These are phyloP conservation scores for Maniola hyperantus DNA, from an alignment of 2,888 invertebrate genomes.

Conservation along the genomic window DNA sequence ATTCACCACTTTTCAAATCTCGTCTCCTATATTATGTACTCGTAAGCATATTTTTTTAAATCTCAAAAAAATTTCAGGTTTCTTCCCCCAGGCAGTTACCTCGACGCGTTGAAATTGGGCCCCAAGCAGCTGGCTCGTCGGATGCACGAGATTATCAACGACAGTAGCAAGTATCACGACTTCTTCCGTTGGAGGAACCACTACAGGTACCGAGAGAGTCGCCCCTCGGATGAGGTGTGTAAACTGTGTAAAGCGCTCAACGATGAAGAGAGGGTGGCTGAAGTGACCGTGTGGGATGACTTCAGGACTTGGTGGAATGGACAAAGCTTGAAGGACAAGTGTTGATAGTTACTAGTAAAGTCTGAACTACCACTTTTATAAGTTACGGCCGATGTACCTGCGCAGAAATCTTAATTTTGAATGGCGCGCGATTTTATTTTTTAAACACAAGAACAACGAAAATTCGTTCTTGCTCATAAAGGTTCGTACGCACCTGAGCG, in stretches of 20 bases:
- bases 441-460: too few relatives aligned
- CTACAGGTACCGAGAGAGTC: conserved; percentile 41
- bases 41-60: too few relatives aligned
- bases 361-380: too few relatives aligned
- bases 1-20: too few relatives aligned
- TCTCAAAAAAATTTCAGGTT: too few relatives aligned
- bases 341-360: conserved; percentile 21
- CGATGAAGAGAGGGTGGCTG: conserved; percentile 34
- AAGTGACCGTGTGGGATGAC: conserved; percentile 39
- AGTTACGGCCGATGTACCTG: too few relatives aligned
- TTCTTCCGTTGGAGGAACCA: conserved; percentile 52
- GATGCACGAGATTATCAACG: conserved; percentile 45
- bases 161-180: conserved; percentile 44
- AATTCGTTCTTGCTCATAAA: too few relatives aligned
- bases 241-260: conserved; percentile 45
- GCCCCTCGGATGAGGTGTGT: conserved; percentile 40
- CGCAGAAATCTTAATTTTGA: too few relatives aligned
- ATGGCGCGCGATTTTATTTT: too few relatives aligned
- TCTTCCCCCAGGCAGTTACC: conserved; percentile 47
- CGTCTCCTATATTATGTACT: too few relatives aligned
- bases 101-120: conserved; percentile 46
- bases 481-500: too few relatives aligned
- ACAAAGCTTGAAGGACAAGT: conserved; percentile 33
- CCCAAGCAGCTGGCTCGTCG: conserved; percentile 43
- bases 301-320: conserved; percentile 45